phyloP scores from a whole-genome alignment of 2,113 vertebrate species.

The Oryzias celebensis region DNA sequence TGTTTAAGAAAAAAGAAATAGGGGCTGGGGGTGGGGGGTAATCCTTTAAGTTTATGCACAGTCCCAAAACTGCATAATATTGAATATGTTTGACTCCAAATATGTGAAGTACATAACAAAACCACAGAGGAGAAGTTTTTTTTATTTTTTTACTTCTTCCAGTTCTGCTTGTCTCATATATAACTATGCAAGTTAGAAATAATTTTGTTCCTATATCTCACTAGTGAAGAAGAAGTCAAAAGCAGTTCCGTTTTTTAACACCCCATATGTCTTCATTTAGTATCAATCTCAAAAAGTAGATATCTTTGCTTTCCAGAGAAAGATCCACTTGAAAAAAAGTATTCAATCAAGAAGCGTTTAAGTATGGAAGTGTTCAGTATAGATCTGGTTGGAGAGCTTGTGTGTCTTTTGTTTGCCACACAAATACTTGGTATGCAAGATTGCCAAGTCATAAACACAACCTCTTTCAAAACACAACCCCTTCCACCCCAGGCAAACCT shows the following conservation, averaged over 20 bases:
- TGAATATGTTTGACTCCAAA: too few species aligned
- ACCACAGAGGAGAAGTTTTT: too few species aligned
- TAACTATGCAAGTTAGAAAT: constrained; percentile 60
- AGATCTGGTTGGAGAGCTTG: constrained; percentile 51
- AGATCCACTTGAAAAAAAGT: constrained; percentile 57
- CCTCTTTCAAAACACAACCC: constrained; percentile 6
- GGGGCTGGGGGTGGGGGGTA: too few species aligned
- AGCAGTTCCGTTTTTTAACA: constrained; percentile 70
- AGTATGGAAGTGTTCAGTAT: constrained; percentile 40
- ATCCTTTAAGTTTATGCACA: too few species aligned
- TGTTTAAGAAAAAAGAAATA: too few species aligned
- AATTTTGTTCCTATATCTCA: constrained; percentile 47
- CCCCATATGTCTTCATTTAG: constrained; percentile 71
- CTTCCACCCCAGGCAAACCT: constrained; percentile 68
- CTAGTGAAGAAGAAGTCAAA: constrained; percentile 62
- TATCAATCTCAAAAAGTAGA: constrained; percentile 26
- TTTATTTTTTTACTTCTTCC: too few species aligned
- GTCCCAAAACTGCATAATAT: too few species aligned
- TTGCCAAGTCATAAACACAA: constrained; percentile 65
- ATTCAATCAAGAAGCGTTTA: constrained; percentile 53
- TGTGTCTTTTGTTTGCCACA: constrained; percentile 67
- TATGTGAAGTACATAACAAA: too few species aligned
- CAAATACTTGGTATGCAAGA: constrained; percentile 53
- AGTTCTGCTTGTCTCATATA: constrained; percentile 41
- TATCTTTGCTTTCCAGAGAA: constrained; percentile 35